Conservation (phyloP, 2,113 vertebrate species). For the Tachuris rubrigastra region DNA sequence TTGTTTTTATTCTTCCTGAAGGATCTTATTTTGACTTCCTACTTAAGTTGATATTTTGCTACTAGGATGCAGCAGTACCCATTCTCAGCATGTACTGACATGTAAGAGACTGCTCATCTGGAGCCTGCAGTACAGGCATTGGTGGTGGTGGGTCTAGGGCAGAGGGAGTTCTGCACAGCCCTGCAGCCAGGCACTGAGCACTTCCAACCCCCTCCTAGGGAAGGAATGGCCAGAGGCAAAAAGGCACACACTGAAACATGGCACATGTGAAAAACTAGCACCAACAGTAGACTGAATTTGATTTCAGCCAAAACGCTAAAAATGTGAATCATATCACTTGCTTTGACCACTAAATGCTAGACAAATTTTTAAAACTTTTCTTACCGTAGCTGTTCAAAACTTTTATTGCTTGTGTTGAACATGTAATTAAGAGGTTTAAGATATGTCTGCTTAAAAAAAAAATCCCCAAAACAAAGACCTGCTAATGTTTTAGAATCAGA, state of each 20-base stretch:
- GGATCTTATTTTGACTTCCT: not conserved
- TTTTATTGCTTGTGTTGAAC: not conserved
- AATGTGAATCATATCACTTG: not conserved
- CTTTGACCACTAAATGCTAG: not conserved
- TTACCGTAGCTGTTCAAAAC: not conserved
- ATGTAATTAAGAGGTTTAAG: not conserved
- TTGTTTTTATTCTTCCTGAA: not conserved
- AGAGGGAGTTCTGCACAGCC: not conserved
- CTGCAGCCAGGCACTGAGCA: not conserved
- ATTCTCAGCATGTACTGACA: not conserved
- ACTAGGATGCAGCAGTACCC: too few relatives aligned
- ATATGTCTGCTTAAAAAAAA: not conserved
- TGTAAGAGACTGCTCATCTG: accelerated
- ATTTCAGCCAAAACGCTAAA: not conserved
- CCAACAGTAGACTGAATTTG: not conserved
- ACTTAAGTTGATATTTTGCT: not conserved
- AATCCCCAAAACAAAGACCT: not conserved
- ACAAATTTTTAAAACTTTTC: not conserved
- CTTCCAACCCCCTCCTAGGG: not conserved
- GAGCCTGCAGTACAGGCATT: accelerated
- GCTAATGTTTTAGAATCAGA: not conserved
- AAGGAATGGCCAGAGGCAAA: not conserved
- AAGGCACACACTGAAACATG: not conserved
- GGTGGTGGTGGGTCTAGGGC: not conserved
- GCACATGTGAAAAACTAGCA: not conserved